Evolutionary conservation across 1,140 invertebrate genomes (phyloP), one percentile per base, ranked within the genome.

Genomic region (Lucilia cuprina): DNA sequence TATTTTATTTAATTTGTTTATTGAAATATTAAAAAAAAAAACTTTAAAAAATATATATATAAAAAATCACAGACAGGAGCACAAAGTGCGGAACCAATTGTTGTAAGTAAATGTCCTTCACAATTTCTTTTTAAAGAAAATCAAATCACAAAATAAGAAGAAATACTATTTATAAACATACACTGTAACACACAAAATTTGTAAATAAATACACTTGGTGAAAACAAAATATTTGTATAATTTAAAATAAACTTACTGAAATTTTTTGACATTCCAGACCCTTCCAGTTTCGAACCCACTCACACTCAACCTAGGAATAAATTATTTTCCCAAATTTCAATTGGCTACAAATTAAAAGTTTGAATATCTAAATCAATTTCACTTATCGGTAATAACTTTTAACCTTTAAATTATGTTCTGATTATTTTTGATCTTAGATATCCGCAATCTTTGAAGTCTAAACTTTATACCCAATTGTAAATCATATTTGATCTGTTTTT

Each of bases 51-150:
- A 84, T 85, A 85, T 34, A 19, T 65, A 85, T 70, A 85, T 60
- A 87, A 85, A 82, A 84, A 85, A 87, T 93, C 93, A 93, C 95
- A 97, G 96, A 94, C 94, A 94, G 96, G 96, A 93, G 94, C 95
- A 93, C 95, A 94, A 93, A 96, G 95, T 93, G 95, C 96, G 94
- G 97, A 98, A 93, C 97, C 97, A 91, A 97, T 98, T 92, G 96
- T 97, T 95, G 96, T 97, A 96, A 97, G 96, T 96, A 92, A 90
- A 90, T 89, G 89, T 89, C 88, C 88, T 88, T 87, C 88, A 88
- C 74, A 55, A 65, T 70, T 60, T 60, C 55, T 60, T 60, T 8
- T 25, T 34, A 78, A 83, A 80, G 80, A 74, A n/a, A 80, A 78
- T 47, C 75, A 80, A 50, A 50, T 12, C 77, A 80, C n/a, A 80